Percentiles rank a stretch among this genome's conserved stretches.
These are phyloP conservation scores for Ostrea denselamellosa DNA, from an alignment of 1,140 invertebrate species.

Conservation along the genomic window DNA sequence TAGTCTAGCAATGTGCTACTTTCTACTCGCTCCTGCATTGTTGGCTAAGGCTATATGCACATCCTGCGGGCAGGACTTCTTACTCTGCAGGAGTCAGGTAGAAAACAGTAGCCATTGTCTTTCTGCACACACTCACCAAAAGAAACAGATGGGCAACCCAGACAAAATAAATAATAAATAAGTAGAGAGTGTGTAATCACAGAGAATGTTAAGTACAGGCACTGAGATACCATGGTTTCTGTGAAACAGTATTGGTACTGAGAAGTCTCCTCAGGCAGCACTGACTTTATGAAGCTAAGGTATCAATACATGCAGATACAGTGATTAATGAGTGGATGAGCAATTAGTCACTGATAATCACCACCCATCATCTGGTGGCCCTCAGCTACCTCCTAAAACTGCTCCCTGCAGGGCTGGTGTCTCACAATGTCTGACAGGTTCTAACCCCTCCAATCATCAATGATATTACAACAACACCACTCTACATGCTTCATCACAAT, in stretches of 20 bases:
- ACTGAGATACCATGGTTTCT: not conserved
- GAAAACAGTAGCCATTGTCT: not conserved
- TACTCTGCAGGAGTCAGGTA: not conserved
- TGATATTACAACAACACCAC: not conserved
- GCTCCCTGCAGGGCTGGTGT: not conserved
- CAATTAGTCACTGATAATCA: slow-evolving; percentile 30
- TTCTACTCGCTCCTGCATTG: not conserved
- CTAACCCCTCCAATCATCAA: not conserved
- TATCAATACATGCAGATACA: not conserved
- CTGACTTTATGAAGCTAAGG: not conserved
- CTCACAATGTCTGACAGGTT: not conserved
- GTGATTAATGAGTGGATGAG: not conserved
- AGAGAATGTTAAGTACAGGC: not conserved
- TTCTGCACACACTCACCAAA: not conserved
- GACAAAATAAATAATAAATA: slow-evolving; percentile 26
- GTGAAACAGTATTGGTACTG: not conserved
- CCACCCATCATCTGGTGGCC: not conserved
- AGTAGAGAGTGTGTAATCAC: not conserved
- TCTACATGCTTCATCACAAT: not conserved
- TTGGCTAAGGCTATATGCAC: not conserved
- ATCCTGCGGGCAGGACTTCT: not conserved
- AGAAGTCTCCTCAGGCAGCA: not conserved
- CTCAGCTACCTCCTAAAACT: not conserved
- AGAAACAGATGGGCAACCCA: not conserved
- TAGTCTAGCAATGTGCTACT: not conserved